phyloP scores from a whole-genome alignment of 64 coral and sea anemone genomes.

The Stylophora pistillata region DNA sequence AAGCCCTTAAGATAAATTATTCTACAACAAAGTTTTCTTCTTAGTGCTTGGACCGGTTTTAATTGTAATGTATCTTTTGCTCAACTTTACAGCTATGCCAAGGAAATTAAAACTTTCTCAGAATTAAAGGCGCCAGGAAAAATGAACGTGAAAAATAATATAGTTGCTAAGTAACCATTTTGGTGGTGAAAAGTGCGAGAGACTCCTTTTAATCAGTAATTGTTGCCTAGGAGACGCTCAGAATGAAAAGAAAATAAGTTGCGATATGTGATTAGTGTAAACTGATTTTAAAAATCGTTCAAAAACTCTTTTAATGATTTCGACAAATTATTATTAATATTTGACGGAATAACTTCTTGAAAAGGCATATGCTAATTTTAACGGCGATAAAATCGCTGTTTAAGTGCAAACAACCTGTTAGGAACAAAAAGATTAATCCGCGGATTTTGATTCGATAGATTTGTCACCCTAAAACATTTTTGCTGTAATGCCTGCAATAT shows the following conservation, averaged over 20 bases:
- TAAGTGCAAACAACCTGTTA: neutral
- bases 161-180: constrained; percentile 6
- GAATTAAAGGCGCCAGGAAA: neutral
- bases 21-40: no score
- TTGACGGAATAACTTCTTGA: neutral
- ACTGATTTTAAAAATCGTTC: neutral
- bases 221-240: neutral
- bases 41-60: no score
- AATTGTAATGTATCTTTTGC: no score
- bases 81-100: no score
- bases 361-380: neutral
- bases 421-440: neutral
- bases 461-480: neutral
- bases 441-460: neutral
- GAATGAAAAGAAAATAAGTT: neutral
- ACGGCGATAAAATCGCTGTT: neutral
- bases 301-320: neutral
- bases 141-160: neutral
- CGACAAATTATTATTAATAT: neutral
- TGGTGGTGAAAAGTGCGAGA: neutral
- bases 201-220: neutral
- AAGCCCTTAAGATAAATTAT: no score
- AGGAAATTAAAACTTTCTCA: no score
- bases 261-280: neutral
- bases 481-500: neutral